phyloP scores from a whole-genome alignment of 2,113 vertebrate species.

The Lophura nycthemera region DNA sequence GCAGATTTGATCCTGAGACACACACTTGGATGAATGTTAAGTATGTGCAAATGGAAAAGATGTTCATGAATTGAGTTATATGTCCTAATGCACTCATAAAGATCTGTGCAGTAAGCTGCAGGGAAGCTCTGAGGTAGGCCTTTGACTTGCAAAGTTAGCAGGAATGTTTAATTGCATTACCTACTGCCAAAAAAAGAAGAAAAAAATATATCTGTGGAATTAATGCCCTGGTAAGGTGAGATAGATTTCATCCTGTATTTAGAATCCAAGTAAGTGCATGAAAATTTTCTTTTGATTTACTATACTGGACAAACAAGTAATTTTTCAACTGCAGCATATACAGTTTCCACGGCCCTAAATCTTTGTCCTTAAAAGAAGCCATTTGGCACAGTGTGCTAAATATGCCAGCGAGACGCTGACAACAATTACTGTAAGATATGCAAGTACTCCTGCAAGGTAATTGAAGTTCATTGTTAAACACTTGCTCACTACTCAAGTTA shows the following conservation, averaged over 20 bases:
- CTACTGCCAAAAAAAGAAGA: background rate
- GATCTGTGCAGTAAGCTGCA: background rate
- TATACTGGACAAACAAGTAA: background rate
- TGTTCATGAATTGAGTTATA: background rate
- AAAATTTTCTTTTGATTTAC: slow-evolving; percentile 30
- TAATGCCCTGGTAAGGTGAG: background rate
- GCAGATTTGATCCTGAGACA: background rate
- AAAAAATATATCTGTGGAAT: background rate
- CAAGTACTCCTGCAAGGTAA: background rate
- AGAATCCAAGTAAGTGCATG: background rate
- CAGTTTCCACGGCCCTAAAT: background rate
- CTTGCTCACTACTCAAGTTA: background rate
- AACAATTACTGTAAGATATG: background rate
- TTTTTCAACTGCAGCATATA: slow-evolving; percentile 6
- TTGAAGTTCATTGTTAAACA: background rate
- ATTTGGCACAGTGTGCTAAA: background rate
- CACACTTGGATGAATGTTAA: background rate
- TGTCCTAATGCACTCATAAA: background rate
- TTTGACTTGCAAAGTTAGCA: background rate
- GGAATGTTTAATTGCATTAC: background rate
- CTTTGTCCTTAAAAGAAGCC: background rate
- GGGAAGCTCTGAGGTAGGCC: background rate
- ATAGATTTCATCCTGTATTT: background rate
- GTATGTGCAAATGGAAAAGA: background rate
- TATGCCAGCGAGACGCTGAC: background rate